These are phyloP conservation scores for Pelochelys cantorii DNA, from an alignment of 2,797 vertebrate species.

Conservation along the genomic window DNA sequence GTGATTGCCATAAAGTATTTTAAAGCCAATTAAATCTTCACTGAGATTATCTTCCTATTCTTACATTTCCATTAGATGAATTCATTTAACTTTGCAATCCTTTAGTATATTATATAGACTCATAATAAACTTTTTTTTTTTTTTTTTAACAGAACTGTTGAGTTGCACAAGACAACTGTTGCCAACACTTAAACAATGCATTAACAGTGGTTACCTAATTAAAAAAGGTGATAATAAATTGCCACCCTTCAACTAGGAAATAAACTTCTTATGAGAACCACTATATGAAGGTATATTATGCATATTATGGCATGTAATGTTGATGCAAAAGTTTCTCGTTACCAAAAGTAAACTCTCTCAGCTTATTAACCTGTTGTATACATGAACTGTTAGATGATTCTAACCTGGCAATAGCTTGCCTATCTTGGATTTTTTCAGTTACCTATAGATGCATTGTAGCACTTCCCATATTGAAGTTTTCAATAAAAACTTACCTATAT, in stretches of 20 bases:
- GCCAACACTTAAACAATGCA: slow-evolving; percentile 74
- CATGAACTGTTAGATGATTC: slow-evolving; percentile 27
- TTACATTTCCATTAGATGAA: slow-evolving; percentile 68
- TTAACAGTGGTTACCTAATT: slow-evolving; percentile 71
- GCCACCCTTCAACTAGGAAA: slow-evolving; percentile 52
- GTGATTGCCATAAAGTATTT: slow-evolving; percentile 74
- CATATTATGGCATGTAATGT: slow-evolving; percentile 64
- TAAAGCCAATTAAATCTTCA: slow-evolving; percentile 71
- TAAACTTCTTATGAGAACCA: slow-evolving; percentile 68
- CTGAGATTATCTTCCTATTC: slow-evolving; percentile 65
- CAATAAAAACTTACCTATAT: slow-evolving; percentile 81
- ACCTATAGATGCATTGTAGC: slow-evolving; percentile 65
- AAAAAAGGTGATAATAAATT: slow-evolving; percentile 60
- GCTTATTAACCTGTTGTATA: slow-evolving; percentile 29
- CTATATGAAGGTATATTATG: slow-evolving; percentile 42
- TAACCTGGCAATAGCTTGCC: slow-evolving; percentile 49
- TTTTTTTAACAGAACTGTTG: slow-evolving; percentile 74
- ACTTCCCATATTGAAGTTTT: slow-evolving; percentile 76
- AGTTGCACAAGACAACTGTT: slow-evolving; percentile 76
- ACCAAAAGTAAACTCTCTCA: slow-evolving; percentile 55
- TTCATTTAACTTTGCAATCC: slow-evolving; percentile 71
- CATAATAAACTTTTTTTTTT: slow-evolving; percentile 69
- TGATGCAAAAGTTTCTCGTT: slow-evolving; percentile 58
- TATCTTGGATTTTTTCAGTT: slow-evolving; percentile 50
- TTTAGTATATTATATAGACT: slow-evolving; percentile 70